A percentile compares a stretch with the other conserved stretches of the same genome.
Conservation (phyloP, 2,113 vertebrate genomes). For the Lepus timidus region DNA sequence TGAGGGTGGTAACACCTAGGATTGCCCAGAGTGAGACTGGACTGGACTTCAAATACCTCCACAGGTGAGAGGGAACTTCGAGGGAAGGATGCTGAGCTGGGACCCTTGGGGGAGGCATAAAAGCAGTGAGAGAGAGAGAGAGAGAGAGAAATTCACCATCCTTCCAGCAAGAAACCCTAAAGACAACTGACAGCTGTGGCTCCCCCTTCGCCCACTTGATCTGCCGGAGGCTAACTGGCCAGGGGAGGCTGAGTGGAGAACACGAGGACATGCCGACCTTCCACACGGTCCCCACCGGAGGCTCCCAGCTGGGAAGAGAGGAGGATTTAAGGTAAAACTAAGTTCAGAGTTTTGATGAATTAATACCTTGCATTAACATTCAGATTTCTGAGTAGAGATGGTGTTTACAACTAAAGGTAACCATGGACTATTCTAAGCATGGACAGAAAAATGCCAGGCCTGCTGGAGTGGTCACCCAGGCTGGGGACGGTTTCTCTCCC, state of each 20-base stretch:
- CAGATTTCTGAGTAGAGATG: background rate
- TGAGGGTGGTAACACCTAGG: background rate
- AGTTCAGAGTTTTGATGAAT: conserved; percentile 21
- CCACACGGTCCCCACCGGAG: background rate
- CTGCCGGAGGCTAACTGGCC: background rate
- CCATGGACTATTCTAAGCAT: conserved; percentile 14
- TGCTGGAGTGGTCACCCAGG: background rate
- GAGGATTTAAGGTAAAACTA: conserved; percentile 21
- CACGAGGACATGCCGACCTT: conserved; percentile 8
- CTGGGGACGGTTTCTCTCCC: background rate
- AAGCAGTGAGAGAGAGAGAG: background rate
- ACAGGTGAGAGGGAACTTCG: background rate
- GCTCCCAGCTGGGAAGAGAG: conserved; percentile 17
- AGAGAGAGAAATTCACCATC: conserved; percentile 17
- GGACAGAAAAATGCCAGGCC: background rate
- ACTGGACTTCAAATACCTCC: background rate
- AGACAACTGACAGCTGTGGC: conserved; percentile 2
- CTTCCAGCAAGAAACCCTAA: background rate
- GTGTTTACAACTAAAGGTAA: background rate
- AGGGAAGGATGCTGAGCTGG: background rate
- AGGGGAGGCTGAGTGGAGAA: conserved; percentile 16
- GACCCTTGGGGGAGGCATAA: background rate
- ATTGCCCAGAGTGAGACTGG: background rate
- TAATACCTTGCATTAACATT: background rate
- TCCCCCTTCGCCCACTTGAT: background rate